phyloP scores from a whole-genome alignment of 2,797 vertebrate genomes.

The Pipistrellus pipistrellus region DNA sequence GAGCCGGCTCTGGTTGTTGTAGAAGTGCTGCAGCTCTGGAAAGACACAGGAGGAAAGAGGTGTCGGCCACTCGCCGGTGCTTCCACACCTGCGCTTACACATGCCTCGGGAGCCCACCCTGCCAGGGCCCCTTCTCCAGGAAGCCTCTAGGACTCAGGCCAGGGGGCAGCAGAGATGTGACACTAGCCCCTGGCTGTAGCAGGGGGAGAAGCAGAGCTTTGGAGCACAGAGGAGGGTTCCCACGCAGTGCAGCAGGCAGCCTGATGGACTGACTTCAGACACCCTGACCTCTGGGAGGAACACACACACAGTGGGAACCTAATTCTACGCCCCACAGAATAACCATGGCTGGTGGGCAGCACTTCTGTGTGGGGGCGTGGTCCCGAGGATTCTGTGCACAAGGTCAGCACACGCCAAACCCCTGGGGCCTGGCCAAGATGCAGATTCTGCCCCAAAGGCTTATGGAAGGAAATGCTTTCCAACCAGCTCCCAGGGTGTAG shows the following conservation, averaged over 20 bases:
- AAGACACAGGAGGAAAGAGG: background rate
- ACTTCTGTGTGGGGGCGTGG: accelerated
- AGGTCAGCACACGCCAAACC: accelerated
- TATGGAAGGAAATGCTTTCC: background rate
- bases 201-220: background rate
- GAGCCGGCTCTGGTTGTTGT: conserved; percentile 92
- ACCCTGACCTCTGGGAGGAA: background rate
- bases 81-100: too few species aligned
- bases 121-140: background rate
- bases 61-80: accelerated
- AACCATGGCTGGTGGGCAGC: accelerated
- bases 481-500: accelerated
- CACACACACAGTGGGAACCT: background rate
- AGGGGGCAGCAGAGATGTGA: too few species aligned
- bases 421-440: background rate
- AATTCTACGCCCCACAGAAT: accelerated
- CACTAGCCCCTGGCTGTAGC: background rate
- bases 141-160: background rate
- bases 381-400: accelerated
- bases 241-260: accelerated
- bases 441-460: background rate
- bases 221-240: background rate
- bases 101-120: background rate
- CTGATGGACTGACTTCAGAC: accelerated
- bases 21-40: conserved; percentile 94